Evolutionary conservation across 2,888 invertebrate genomes (phyloP).

Genomic region (Thymelicus sylvestris): DNA sequence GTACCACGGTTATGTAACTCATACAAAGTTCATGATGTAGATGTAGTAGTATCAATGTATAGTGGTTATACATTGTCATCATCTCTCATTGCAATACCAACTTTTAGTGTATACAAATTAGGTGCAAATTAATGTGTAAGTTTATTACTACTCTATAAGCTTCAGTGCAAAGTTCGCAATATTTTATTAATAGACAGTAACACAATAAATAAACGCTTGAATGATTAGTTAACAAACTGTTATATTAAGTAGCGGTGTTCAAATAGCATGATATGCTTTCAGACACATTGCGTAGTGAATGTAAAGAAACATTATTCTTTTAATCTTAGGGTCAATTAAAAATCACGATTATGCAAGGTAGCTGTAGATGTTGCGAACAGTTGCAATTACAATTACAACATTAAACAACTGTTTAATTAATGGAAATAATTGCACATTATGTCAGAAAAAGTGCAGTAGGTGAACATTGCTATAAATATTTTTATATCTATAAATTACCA

Average conservation of each 20-base stretch:
- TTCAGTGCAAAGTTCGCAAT: constrained; percentile 31
- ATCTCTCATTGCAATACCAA: constrained; percentile 2
- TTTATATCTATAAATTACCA: too few species aligned
- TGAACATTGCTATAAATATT: too few species aligned
- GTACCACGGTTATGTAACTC: constrained; percentile 26
- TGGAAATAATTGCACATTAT: too few species aligned
- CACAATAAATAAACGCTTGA: constrained; percentile 24
- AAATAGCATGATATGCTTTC: constrained; percentile 26
- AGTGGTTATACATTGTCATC: not conserved
- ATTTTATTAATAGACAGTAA: constrained; percentile 29
- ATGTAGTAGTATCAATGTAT: too few species aligned
- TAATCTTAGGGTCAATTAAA: constrained; percentile 11
- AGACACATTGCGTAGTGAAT: constrained; percentile 12
- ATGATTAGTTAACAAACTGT: constrained; percentile 19
- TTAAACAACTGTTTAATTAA: not conserved
- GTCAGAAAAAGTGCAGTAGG: too few species aligned
- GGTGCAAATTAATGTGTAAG: not conserved
- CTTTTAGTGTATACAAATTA: not conserved
- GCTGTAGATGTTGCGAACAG: not conserved
- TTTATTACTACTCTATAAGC: constrained; percentile 14
- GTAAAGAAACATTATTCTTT: constrained; percentile 5
- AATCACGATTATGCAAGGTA: constrained; percentile 5
- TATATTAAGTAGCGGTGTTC: constrained; percentile 17
- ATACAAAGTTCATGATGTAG: constrained; percentile 26
- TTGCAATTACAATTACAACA: not conserved